Percentiles rank a stretch among this genome's conserved stretches.
Conservation (phyloP, 2,797 vertebrate genomes). For the Myotis pilosus region DNA sequence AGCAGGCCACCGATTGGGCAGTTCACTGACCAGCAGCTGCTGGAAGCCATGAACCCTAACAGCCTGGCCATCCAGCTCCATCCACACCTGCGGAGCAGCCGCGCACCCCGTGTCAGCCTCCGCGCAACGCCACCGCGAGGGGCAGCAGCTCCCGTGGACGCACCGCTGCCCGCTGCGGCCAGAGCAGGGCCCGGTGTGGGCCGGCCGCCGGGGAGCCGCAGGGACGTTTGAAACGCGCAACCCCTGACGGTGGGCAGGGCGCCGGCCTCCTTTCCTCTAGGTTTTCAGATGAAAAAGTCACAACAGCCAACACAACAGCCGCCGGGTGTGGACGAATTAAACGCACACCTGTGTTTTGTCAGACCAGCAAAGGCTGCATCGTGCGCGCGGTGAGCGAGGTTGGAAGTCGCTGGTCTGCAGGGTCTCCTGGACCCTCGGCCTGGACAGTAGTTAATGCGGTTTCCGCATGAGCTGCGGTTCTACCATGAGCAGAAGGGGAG, state of each 20-base stretch:
- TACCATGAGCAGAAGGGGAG: neutral
- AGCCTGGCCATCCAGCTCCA: neutral
- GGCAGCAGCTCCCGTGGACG: rapidly evolving
- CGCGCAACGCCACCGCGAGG: rapidly evolving
- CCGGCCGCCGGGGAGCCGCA: neutral
- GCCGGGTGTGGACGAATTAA: too few species aligned
- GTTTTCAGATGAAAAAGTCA: too few species aligned
- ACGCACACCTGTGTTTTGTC: too few species aligned
- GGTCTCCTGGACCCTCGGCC: neutral
- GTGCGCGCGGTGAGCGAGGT: rapidly evolving
- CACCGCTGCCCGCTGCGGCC: neutral
- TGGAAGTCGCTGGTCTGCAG: neutral
- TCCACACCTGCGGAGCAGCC: neutral
- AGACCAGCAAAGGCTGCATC: too few species aligned
- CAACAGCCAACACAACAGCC: too few species aligned
- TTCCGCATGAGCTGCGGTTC: neutral
- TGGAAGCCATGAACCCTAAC: neutral
- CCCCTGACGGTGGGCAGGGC: neutral
- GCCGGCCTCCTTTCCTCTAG: neutral
- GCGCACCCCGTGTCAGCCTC: too few species aligned
- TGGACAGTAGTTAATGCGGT: neutral
- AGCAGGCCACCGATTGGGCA: neutral
- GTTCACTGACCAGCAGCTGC: neutral
- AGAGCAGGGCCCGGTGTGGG: too few species aligned
- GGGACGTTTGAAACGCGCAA: neutral